These are phyloP conservation scores for Pseudochirops corinnae DNA, from an alignment of 2,797 vertebrate species.

Conservation along the genomic window DNA sequence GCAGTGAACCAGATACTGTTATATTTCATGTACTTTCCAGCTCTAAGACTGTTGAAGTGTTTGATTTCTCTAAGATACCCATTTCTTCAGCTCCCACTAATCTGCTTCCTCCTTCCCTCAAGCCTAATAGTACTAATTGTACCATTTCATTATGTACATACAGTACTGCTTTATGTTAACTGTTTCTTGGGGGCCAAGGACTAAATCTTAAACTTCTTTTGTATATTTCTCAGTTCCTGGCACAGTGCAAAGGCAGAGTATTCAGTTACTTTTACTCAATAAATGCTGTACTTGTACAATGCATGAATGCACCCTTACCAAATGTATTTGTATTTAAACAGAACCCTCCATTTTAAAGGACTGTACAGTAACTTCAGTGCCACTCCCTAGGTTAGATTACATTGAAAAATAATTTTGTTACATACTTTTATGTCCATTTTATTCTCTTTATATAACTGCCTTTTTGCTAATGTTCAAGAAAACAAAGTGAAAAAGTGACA, in stretches of 20 bases:
- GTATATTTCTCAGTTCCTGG: not conserved
- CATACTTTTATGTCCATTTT: not conserved
- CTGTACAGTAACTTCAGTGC: not conserved
- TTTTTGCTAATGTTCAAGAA: not conserved
- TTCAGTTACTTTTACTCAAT: not conserved
- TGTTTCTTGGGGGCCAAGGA: not conserved
- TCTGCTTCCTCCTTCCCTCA: not conserved
- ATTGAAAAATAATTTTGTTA: not conserved
- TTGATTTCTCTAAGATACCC: not conserved
- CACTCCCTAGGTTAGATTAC: not conserved
- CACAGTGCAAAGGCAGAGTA: not conserved
- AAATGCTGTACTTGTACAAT: not conserved
- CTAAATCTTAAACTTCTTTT: constrained; percentile 1
- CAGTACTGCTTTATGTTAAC: not conserved
- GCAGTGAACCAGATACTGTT: not conserved
- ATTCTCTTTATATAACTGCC: not conserved
- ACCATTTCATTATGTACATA: not conserved
- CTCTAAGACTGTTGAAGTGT: not conserved
- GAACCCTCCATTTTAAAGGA: not conserved
- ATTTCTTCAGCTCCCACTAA: not conserved
- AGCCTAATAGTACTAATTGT: not conserved
- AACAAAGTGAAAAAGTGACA: not conserved
- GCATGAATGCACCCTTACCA: not conserved
- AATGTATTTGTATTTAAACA: not conserved
- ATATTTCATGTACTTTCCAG: not conserved